phyloP scores from a whole-genome alignment of 2,797 vertebrate genomes.

The Thalassophryne amazonica region DNA sequence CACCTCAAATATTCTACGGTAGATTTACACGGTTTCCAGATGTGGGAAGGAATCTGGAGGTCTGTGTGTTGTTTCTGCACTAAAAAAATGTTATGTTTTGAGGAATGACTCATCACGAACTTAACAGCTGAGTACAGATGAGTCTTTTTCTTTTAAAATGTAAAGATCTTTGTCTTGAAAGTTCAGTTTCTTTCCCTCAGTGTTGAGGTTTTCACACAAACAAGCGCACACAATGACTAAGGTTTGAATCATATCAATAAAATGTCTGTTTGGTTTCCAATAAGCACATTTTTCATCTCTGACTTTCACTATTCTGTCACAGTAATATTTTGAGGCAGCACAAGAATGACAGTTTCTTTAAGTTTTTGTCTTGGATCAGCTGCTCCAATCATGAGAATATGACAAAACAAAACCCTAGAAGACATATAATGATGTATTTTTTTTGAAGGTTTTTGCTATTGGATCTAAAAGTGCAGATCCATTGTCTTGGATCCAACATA shows the following conservation, averaged over 20 bases:
- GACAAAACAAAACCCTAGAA: background rate
- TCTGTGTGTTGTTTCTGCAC: too few relatives aligned
- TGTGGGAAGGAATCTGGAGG: too few relatives aligned
- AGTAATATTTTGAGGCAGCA: background rate
- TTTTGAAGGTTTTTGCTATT: too few relatives aligned
- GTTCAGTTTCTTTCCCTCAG: constrained; percentile 15
- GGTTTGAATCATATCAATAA: constrained; percentile 57
- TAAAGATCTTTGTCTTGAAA: constrained; percentile 45
- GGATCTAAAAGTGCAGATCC: too few relatives aligned
- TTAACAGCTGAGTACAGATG: constrained; percentile 50
- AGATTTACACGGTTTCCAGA: too few relatives aligned
- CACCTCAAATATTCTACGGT: too few relatives aligned
- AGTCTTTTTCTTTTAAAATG: constrained; percentile 28
- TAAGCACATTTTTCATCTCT: constrained; percentile 38
- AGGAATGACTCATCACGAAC: too few relatives aligned
- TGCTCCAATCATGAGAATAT: background rate
- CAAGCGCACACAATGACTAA: constrained; percentile 60
- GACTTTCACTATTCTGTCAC: background rate
- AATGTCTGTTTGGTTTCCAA: constrained; percentile 36
- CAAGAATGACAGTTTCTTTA: background rate
- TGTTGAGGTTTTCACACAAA: constrained; percentile 14
- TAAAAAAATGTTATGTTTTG: too few relatives aligned
- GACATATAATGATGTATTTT: too few relatives aligned
- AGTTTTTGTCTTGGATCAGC: background rate
- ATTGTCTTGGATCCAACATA: too few relatives aligned